Conservation (phyloP, 2,888 invertebrate species). For the Pteria penguin region DNA sequence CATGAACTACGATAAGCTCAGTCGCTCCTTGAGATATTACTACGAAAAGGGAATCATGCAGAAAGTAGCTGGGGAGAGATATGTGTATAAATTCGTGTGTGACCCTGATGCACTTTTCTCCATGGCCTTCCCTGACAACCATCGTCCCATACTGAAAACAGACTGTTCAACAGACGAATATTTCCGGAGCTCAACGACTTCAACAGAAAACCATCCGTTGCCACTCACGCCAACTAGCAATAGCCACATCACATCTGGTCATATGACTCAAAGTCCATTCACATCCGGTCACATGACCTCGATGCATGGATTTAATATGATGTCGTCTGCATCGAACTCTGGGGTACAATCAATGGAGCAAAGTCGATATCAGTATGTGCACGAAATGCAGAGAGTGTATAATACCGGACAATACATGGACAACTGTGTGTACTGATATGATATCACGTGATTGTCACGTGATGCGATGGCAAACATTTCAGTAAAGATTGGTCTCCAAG, state of each 20-base stretch:
- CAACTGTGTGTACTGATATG: conserved; percentile 68
- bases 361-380: conserved; percentile 70
- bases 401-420: conserved; percentile 72
- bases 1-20: conserved; percentile 98
- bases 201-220: conserved; percentile 51
- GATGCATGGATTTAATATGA: conserved; percentile 51
- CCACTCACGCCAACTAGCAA: conserved; percentile 25
- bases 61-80: conserved; percentile 94
- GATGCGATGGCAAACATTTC: too few relatives aligned
- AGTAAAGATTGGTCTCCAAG: too few relatives aligned
- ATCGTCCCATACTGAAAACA: conserved; percentile 72
- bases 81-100: conserved; percentile 98
- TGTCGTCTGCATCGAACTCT: conserved; percentile 41
- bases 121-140: conserved; percentile 78
- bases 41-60: conserved; percentile 99
- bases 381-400: conserved; percentile 73
- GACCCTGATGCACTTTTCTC: conserved; percentile 85
- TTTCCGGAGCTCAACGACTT: conserved; percentile 56
- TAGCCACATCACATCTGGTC: conserved; percentile 12
- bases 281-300: conserved; percentile 54
- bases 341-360: conserved; percentile 53
- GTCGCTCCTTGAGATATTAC: conserved; percentile 95
- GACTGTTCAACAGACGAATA: conserved; percentile 61
- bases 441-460: too few relatives aligned
- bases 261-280: conserved; percentile 49